Base-by-base conservation (phyloP, 2,888 invertebrate genomes). In the Ophion slaviceki region DNA sequence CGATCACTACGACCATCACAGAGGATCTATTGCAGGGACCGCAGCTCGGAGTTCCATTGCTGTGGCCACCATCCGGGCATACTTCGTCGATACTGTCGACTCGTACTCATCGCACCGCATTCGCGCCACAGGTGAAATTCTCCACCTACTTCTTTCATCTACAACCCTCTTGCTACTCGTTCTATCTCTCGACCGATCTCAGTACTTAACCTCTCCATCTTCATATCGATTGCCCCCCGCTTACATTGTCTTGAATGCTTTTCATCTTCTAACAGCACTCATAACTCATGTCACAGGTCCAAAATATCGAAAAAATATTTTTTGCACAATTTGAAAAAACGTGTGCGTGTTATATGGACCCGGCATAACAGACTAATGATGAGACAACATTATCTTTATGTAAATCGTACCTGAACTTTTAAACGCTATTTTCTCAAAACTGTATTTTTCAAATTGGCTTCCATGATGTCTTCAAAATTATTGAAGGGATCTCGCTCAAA, bases 81-180 rank as follows among this genome's bases (percentile, higher is more conserved):
- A 57, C 74, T 45, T 67, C 85, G 53, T 80, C 75, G 66, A 79
- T 81, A 80, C 64, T 62, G 71, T 47, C 68, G 62, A 24, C 57
- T 67, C 68, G 47, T 66, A 71, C n/a, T 61, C 70, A 24, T 67
- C 70, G 47, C 45, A 70, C 67, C 61, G 36, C 71, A 45, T 28
- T 72, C 61, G 68, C 80, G 82, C 85, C 45, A 82, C 85, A 85
- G 82, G 85, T 85, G 82, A 80, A 85, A 72, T 80, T 76, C 76
- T 82, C 28, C 32, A 17, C 47, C 71, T 53, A 45, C 20, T 62
- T 47, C 80, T 82, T 80, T 82, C 80, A n/a, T 80, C 7, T 57
- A 62, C 57, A 20, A 17, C 74, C 24, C 67, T 72, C 45, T 32
- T 0, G 47, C 45, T 40, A 24, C 28, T 17, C 61, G n/a, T 64